Evolutionary conservation across 2,888 invertebrate species (phyloP), one percentile per base, ranked within the genome.

Genomic region (Ecdyonurus torrentis): DNA sequence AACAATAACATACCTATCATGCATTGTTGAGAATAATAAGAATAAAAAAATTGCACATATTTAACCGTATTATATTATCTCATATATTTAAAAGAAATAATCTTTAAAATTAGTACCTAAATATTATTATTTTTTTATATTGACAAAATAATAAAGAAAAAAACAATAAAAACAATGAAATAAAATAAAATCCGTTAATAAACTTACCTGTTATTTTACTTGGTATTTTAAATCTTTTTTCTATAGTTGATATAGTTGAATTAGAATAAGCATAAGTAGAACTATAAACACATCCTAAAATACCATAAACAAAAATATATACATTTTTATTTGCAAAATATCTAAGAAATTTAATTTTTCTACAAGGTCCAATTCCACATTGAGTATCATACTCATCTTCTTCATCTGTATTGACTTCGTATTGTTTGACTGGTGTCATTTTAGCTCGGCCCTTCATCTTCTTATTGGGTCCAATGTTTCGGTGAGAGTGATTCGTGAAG

Each of bases 211-310:
- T 84, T 24, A 84, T 85, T 71, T 81, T 80, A 52, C 84, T 85
- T 19, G 85, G 84, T 70, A 86, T 85, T 72, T 84, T 85, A 71
- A 85, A 86, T 67, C 86, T 77, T 70, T 86, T 86, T 72, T 86
- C 86, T 66, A 86, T 76, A 2, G 86, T 86, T 61, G 86, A 85
- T 65, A 86, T 84, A 25, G 84, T 85, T n/a, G 85, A 86, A 69
- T 83, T 84, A 68, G 85, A 86, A 70, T 86, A 86, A 2, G 85
- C 81, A 69, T 81, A 85, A 64, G 83, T 83, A 69, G 86, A 85
- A 22, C 83, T 81, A 70, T 83, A 84, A 63, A 85, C 78, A 69
- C 84, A 84, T 2, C 85, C 86, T 3, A 85, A 77, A 52, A 85
- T 73, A 50, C 85, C 85, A 67, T 85, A 86, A 0, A 85, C 75